Percentiles rank a stretch among this genome's conserved stretches.
Evolutionary conservation across 1,140 invertebrate species (phyloP).

Genomic region (Tetramorium alpestre): DNA sequence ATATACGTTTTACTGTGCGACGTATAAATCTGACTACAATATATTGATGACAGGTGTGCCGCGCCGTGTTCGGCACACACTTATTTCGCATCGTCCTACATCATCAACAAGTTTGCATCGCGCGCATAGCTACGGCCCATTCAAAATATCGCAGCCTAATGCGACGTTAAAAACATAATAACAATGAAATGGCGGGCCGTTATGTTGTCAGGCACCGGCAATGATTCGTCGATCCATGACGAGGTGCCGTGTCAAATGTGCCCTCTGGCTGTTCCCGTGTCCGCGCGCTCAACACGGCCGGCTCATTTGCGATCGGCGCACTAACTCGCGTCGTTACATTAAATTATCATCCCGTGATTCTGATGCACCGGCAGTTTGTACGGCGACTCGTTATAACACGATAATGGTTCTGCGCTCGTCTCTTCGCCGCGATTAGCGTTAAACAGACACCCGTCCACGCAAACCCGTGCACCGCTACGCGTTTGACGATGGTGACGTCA

Average conservation of each 20-base stretch:
- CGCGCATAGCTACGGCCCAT: conserved; percentile 9
- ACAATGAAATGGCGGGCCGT: conserved; percentile 49
- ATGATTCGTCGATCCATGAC: conserved; percentile 84
- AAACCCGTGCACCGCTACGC: conserved; percentile 52
- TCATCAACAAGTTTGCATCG: conserved; percentile 1
- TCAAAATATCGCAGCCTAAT: conserved; percentile 37
- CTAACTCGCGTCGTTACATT: conserved; percentile 73
- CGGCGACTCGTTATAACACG: conserved; percentile 74
- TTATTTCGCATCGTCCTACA: background rate
- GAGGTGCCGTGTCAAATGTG: conserved; percentile 81
- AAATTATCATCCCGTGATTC: conserved; percentile 75
- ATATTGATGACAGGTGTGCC: too few species aligned
- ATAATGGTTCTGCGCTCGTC: conserved; percentile 69
- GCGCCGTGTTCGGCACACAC: too few species aligned
- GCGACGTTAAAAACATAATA: conserved; percentile 55
- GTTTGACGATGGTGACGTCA: conserved; percentile 57
- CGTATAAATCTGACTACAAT: too few species aligned
- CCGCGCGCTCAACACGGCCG: conserved; percentile 71
- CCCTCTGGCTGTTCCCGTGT: conserved; percentile 74
- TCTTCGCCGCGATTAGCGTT: conserved; percentile 70
- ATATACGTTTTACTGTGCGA: too few species aligned
- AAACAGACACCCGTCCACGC: conserved; percentile 61
- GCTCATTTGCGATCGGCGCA: conserved; percentile 77
- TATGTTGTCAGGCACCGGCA: conserved; percentile 56
- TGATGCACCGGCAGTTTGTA: conserved; percentile 73